Evolutionary conservation across 2,113 vertebrate species (phyloP).

Genomic region (Hypomesus transpacificus): DNA sequence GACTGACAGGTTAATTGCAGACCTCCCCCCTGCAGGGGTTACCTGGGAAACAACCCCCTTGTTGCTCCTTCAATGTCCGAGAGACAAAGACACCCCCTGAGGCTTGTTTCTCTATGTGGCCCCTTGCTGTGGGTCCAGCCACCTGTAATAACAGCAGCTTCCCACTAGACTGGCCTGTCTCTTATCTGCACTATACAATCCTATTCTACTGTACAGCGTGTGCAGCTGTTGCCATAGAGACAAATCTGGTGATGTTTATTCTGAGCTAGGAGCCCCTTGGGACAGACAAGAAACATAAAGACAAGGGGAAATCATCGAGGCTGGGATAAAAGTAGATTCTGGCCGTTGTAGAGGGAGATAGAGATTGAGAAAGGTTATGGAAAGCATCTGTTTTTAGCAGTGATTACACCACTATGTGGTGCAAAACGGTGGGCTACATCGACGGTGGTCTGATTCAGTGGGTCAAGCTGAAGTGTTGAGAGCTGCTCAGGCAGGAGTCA

Average conservation of each 20-base stretch:
- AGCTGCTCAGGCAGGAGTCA: too few species aligned
- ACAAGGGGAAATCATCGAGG: slow-evolving; percentile 27
- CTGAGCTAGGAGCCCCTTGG: slow-evolving; percentile 60
- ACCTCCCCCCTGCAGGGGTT: slow-evolving; percentile 26
- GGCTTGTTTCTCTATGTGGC: neutral
- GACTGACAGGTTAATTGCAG: slow-evolving; percentile 41
- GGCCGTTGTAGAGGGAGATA: neutral
- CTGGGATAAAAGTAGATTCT: slow-evolving; percentile 18
- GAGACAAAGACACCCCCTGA: neutral
- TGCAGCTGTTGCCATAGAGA: slow-evolving; percentile 69
- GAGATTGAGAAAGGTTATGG: neutral
- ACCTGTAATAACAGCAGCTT: neutral
- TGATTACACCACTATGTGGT: slow-evolving; percentile 14
- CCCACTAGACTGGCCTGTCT: slow-evolving; percentile 6
- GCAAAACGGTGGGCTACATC: neutral
- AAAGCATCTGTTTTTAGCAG: slow-evolving; percentile 11
- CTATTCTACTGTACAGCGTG: slow-evolving; percentile 34
- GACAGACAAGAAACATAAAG: slow-evolving; percentile 47
- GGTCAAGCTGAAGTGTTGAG: too few species aligned
- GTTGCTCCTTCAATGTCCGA: slow-evolving; percentile 4
- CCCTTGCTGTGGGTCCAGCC: neutral
- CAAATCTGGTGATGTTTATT: slow-evolving; percentile 67
- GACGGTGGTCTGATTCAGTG: too few species aligned
- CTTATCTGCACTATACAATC: slow-evolving; percentile 9
- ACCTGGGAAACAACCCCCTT: slow-evolving; percentile 3